Evolutionary conservation across 2,797 vertebrate species (phyloP).

Genomic region (Apogon hyalosoma): DNA sequence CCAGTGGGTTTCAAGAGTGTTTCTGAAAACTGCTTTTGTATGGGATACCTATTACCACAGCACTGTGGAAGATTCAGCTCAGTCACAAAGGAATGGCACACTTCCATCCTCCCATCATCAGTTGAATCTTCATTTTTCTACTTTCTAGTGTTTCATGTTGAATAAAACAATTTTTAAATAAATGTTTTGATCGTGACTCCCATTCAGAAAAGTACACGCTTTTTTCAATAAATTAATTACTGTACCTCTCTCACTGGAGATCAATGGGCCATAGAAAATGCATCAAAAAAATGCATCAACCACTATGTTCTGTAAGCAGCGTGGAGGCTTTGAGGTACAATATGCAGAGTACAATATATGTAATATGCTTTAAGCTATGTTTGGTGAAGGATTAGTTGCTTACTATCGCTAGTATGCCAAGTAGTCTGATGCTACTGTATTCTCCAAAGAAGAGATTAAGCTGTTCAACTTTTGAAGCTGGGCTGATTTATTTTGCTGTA

Average conservation of each 20-base stretch:
- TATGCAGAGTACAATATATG: slow-evolving; percentile 2
- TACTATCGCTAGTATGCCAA: slow-evolving; percentile 32
- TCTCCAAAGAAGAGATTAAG: slow-evolving; percentile 45
- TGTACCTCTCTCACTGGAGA: background rate
- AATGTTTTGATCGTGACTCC: too few species aligned
- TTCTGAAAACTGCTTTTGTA: slow-evolving; percentile 68
- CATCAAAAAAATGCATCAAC: too few species aligned
- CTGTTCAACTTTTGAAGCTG: slow-evolving; percentile 40
- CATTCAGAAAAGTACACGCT: too few species aligned
- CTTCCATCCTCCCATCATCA: slow-evolving; percentile 32
- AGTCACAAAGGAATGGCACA: slow-evolving; percentile 52
- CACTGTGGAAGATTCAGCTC: slow-evolving; percentile 41
- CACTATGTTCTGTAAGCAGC: background rate
- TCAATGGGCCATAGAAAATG: too few species aligned
- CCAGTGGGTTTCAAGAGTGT: slow-evolving; percentile 50
- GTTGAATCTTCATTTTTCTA: too few species aligned
- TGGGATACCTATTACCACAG: slow-evolving; percentile 58
- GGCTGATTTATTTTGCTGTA: slow-evolving; percentile 56
- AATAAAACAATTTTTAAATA: too few species aligned
- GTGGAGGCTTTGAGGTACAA: slow-evolving; percentile 12
- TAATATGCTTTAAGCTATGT: slow-evolving; percentile 37
- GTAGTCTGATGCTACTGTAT: slow-evolving; percentile 35
- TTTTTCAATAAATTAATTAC: background rate
- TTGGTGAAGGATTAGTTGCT: slow-evolving; percentile 50
- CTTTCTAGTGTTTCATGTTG: too few species aligned